These are phyloP conservation scores for Reticulitermes lucifugus DNA, from an alignment of 2,888 invertebrate species.

Conservation along the genomic window DNA sequence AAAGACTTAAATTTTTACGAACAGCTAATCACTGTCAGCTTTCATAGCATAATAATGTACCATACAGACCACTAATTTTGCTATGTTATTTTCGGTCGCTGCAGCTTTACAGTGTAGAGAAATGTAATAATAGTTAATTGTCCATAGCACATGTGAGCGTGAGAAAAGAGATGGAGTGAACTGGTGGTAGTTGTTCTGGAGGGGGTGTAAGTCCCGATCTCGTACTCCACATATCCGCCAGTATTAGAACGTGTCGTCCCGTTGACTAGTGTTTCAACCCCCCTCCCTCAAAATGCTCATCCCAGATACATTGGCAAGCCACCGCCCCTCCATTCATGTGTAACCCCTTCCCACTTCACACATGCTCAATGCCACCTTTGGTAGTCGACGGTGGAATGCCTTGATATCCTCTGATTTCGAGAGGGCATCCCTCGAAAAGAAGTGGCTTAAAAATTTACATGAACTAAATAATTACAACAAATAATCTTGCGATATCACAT, in stretches of 20 bases:
- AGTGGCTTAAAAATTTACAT: constrained; percentile 2
- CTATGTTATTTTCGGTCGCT: neutral
- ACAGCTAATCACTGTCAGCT: too few species aligned
- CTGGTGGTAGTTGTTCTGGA: neutral
- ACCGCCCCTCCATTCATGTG: constrained; percentile 4
- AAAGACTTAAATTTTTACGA: too few species aligned
- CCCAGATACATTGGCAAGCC: neutral
- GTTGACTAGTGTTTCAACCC: too few species aligned
- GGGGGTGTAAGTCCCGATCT: neutral
- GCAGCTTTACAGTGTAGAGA: constrained; percentile 3
- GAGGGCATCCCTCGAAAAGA: neutral
- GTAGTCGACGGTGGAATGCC: neutral
- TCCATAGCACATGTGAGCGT: neutral
- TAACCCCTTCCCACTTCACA: constrained; percentile 7
- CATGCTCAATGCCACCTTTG: constrained; percentile 21
- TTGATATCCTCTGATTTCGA: neutral
- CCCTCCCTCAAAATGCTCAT: constrained; percentile 10
- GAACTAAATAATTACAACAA: neutral
- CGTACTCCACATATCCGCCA: neutral
- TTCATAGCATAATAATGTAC: too few species aligned
- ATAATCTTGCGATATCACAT: neutral
- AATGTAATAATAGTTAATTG: constrained; percentile 24
- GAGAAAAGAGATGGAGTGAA: neutral
- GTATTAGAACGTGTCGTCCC: neutral
- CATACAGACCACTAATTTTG: too few species aligned